Base-by-base conservation (phyloP, 1,140 invertebrate genomes). In the Drosophila sucinea region DNA sequence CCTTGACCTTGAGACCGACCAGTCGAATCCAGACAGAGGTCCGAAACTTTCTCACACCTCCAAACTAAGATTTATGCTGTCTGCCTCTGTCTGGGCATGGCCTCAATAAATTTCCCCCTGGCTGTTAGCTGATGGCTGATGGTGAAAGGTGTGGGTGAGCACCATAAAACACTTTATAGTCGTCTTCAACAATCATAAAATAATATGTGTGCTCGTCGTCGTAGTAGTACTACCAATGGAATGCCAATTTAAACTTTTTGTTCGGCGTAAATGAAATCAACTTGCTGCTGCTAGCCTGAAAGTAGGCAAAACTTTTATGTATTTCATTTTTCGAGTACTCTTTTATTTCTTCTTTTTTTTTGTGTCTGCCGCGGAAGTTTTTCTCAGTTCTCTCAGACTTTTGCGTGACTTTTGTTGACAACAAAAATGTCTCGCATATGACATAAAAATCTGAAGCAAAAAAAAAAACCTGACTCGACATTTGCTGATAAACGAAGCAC, bases 331-430 rank as follows among this genome's bases (percentile, higher is more conserved):
- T 60, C 47, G 44, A 80, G 74, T 67, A 60, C 65, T 7, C 23
- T 51, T 27, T 25, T 27, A 10, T 1, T 10, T 51, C 23, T 1
- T 1, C 1, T 6, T 67, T 68, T 75, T 77, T 66, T 57, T 75
- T 89, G 70, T 84, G 73, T 70, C 81, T 81, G 81, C 71, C 64
- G 58, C 30, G 77, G 69, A 90, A 89, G 85, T 89, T 89, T 89
- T 79, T 10, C 23, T 8, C 7, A 25, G 23, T 51, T 51, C 23
- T 51, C 23, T 89, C 84, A 90, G 84, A 83, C 84, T 89, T 81
- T 80, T 81, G 72, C 77, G 77, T 90, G 84, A 89, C 84, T 84
- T 78, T 71, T 78, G 84, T 81, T 89, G 85, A 89, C 84, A 81
- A 79, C 69, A 56, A 60, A 68, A 68, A 77, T 68, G 65, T 30